Evolutionary conservation across 2,797 vertebrate species (phyloP).

Genomic region (Hirundo rustica): DNA sequence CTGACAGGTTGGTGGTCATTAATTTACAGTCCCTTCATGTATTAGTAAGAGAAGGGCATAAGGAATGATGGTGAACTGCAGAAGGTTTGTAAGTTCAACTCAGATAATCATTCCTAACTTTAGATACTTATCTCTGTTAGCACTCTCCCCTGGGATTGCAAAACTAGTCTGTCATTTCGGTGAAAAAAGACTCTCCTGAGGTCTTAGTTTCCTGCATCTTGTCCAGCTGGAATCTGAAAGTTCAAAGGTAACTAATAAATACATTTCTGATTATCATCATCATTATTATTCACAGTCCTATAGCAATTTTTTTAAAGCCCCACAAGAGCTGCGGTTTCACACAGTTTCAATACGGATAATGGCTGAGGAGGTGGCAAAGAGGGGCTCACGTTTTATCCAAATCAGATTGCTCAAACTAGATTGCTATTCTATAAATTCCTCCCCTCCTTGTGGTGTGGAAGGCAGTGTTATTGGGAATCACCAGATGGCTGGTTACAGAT

Average conservation of each 20-base stretch:
- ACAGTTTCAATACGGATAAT: background rate
- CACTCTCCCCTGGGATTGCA: background rate
- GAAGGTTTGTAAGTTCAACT: conserved; percentile 56
- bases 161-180: conserved; percentile 34
- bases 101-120: conserved; percentile 62
- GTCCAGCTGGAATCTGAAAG: conserved; percentile 47
- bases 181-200: conserved; percentile 51
- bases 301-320: background rate
- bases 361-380: conserved; percentile 49
- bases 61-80: background rate
- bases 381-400: conserved; percentile 46
- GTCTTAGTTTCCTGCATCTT: conserved; percentile 46
- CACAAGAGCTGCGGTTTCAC: background rate
- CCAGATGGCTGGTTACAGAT: conserved; percentile 71
- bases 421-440: conserved; percentile 69
- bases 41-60: background rate
- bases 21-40: conserved; percentile 30
- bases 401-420: conserved; percentile 63
- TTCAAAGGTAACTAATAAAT: conserved; percentile 64
- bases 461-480: conserved; percentile 69
- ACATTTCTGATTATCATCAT: conserved; percentile 59
- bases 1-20: conserved; percentile 16
- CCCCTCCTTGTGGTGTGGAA: conserved; percentile 67
- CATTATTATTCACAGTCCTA: conserved; percentile 35
- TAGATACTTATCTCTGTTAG: conserved; percentile 57